Conservation (phyloP, 1,140 invertebrate species). For the Stratiolaelaps scimitus region DNA sequence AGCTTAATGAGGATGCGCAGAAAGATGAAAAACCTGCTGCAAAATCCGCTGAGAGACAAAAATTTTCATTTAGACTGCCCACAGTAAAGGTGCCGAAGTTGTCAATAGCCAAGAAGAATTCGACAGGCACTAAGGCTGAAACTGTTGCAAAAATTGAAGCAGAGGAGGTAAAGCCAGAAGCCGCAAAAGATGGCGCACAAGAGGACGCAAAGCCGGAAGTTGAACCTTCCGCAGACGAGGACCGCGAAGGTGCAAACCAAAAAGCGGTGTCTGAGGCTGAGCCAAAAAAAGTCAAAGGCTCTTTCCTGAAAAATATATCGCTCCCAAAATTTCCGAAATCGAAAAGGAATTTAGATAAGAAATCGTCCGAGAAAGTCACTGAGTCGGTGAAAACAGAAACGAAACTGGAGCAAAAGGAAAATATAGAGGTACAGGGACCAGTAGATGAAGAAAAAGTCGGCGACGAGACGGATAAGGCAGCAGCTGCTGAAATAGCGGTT, state of each 20-base stretch:
- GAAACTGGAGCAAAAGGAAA: not conserved
- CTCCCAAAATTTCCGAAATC: no score
- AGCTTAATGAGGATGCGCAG: not conserved
- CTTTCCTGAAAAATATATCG: not conserved
- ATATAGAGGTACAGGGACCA: no score
- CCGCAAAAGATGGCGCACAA: slow-evolving; percentile 1
- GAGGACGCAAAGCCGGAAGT: not conserved
- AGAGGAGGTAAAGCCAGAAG: not conserved
- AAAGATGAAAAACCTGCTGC: not conserved
- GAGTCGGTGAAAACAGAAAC: not conserved
- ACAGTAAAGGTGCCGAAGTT: not conserved
- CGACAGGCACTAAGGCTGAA: not conserved
- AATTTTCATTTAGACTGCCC: not conserved
- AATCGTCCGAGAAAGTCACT: not conserved
- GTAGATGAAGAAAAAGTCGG: no score
- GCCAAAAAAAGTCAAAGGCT: not conserved
- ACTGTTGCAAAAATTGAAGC: not conserved
- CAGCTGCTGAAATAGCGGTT: not conserved
- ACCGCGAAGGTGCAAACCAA: not conserved
- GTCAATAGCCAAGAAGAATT: not conserved
- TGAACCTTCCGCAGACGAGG: not conserved
- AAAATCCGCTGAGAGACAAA: not conserved
- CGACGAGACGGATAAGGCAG: not conserved
- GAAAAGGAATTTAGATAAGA: no score
- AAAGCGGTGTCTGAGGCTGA: not conserved